Conservation (phyloP, 2,113 vertebrate genomes). For the Macaca mulatta region DNA sequence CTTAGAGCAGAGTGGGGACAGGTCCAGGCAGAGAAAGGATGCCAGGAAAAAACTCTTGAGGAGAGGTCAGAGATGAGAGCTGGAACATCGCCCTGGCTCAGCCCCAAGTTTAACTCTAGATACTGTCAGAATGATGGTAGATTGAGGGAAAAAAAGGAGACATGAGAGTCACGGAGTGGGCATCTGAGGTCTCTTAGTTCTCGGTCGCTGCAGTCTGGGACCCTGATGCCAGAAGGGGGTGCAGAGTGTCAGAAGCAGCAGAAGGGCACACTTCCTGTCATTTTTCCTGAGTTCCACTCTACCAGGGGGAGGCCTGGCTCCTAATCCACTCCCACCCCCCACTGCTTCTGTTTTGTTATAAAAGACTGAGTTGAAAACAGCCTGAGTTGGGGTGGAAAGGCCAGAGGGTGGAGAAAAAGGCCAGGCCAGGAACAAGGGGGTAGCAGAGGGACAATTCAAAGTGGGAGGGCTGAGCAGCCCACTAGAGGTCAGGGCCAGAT, state of each 20-base stretch:
- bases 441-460: constrained; percentile 28
- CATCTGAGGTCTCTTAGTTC: background rate
- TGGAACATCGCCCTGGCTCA: constrained; percentile 55
- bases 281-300: background rate
- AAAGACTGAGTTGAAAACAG: constrained; percentile 59
- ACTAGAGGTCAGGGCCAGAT: constrained; percentile 2
- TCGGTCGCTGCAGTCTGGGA: background rate
- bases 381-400: constrained; percentile 23
- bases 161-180: background rate
- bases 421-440: background rate
- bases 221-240: background rate
- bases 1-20: constrained; percentile 42
- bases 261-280: background rate
- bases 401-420: constrained; percentile 44
- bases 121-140: constrained; percentile 46
- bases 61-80: constrained; percentile 61
- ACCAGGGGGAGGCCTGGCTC: constrained; percentile 1
- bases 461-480: constrained; percentile 50
- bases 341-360: constrained; percentile 63
- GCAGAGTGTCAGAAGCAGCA: background rate
- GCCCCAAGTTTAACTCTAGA: constrained; percentile 57
- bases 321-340: constrained; percentile 2
- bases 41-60: constrained; percentile 68
- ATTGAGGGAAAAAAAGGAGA: background rate
- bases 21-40: constrained; percentile 65